Conservation (phyloP, 2,797 vertebrate species). For the Urophycis tenuis region DNA sequence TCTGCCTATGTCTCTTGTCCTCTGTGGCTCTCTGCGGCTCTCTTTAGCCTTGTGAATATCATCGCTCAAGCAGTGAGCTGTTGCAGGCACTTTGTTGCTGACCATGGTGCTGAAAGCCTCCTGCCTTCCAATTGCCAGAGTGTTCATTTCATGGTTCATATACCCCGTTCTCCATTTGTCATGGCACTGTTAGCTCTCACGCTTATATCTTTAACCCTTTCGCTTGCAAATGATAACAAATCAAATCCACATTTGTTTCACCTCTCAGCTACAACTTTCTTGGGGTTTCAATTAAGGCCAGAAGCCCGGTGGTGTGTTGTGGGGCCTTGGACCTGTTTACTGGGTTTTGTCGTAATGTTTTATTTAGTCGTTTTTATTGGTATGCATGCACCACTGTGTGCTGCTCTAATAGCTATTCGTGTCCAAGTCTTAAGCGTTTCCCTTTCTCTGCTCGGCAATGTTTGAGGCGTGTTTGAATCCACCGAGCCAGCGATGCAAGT, state of each 20-base stretch:
- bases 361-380: conserved; percentile 19
- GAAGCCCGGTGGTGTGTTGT: conserved; percentile 16
- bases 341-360: conserved; percentile 10
- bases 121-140: conserved; percentile 76
- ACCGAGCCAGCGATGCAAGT: conserved; percentile 6
- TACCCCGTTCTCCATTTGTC: conserved; percentile 78
- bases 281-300: conserved; percentile 59
- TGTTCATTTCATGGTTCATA: conserved; percentile 86
- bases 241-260: conserved; percentile 72
- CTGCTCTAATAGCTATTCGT: conserved; percentile 11
- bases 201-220: conserved; percentile 80
- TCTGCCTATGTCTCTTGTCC: conserved; percentile 33
- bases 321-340: conserved; percentile 17
- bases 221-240: conserved; percentile 76
- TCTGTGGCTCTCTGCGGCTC: conserved; percentile 35
- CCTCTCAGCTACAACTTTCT: conserved; percentile 38
- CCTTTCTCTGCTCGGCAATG: not conserved
- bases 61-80: conserved; percentile 76
- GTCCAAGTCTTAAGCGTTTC: conserved; percentile 16
- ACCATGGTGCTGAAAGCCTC: conserved; percentile 76
- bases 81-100: conserved; percentile 79
- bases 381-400: conserved; percentile 23
- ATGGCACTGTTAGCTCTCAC: conserved; percentile 71
- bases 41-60: conserved; percentile 68
- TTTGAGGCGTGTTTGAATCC: conserved; percentile 24